phyloP scores from a whole-genome alignment of 2,888 invertebrate genomes.

The Rotaria sp. region DNA sequence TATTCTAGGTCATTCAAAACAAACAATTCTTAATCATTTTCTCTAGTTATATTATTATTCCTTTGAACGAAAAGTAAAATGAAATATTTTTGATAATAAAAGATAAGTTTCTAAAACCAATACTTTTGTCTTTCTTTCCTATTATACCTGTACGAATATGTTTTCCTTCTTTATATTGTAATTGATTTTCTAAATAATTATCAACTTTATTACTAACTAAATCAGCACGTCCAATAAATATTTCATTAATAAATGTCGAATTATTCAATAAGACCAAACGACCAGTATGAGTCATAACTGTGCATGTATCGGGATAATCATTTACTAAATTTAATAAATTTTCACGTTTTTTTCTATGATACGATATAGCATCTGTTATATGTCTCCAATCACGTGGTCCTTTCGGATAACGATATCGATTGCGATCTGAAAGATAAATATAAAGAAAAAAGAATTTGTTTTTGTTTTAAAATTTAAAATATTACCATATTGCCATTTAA shows the following conservation, averaged over 20 bases:
- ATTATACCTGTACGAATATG: conserved; percentile 15
- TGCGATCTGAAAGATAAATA: background rate
- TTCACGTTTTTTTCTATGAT: conserved; percentile 20
- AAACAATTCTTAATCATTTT: too few species aligned
- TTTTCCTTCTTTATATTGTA: conserved; percentile 25
- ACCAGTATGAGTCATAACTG: conserved; percentile 4
- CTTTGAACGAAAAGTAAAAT: too few species aligned
- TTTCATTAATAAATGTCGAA: background rate
- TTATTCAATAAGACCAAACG: conserved; percentile 11
- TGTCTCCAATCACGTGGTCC: conserved; percentile 25
- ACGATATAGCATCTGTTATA: conserved; percentile 4
- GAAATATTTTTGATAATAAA: too few species aligned
- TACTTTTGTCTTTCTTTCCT: too few species aligned
- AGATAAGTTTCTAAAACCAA: too few species aligned
- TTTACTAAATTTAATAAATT: background rate
- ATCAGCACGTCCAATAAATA: conserved; percentile 24
- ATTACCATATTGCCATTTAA: conserved; percentile 23
- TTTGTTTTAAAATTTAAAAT: background rate
- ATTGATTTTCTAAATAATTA: conserved; percentile 8
- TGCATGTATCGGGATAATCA: conserved; percentile 12
- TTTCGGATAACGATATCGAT: conserved; percentile 19
- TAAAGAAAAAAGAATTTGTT: background rate
- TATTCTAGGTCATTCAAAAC: too few species aligned
- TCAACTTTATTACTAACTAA: conserved; percentile 26
- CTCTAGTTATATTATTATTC: too few species aligned